These are phyloP conservation scores for Torymus auratus DNA, from an alignment of 2,888 invertebrate genomes.

Conservation along the genomic window DNA sequence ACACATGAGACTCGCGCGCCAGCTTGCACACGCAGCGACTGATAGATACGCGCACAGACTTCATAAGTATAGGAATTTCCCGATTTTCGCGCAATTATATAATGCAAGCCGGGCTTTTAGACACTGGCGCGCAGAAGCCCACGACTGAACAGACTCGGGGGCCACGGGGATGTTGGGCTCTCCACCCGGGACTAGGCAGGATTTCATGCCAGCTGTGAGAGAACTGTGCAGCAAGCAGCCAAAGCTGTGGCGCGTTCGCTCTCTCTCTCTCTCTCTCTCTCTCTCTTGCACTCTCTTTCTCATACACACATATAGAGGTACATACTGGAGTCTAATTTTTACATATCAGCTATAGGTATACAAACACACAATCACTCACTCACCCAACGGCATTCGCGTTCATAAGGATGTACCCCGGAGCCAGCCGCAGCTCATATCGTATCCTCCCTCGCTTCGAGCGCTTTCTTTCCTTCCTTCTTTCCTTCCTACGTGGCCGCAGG, in stretches of 20 bases:
- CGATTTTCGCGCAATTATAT: slow-evolving; percentile 19
- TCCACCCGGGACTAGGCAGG: background rate
- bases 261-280: too few species aligned
- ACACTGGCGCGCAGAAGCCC: too few species aligned
- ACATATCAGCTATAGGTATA: too few species aligned
- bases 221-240: too few species aligned
- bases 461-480: background rate
- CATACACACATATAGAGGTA: too few species aligned
- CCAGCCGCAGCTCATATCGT: slow-evolving; percentile 65
- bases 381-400: slow-evolving; percentile 60
- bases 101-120: too few species aligned
- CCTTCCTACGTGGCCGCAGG: slow-evolving; percentile 3
- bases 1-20: background rate
- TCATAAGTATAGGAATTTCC: background rate
- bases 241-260: too few species aligned
- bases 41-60: too few species aligned
- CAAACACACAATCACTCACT: slow-evolving; percentile 17
- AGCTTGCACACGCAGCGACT: too few species aligned
- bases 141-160: too few species aligned
- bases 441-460: slow-evolving; percentile 17
- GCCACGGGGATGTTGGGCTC: background rate
- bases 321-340: too few species aligned
- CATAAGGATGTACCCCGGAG: slow-evolving; percentile 58
- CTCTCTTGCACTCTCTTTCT: too few species aligned
- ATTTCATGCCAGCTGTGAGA: slow-evolving; percentile 68